phyloP scores from a whole-genome alignment of 2,888 invertebrate species.

The Rhingia rostrata region DNA sequence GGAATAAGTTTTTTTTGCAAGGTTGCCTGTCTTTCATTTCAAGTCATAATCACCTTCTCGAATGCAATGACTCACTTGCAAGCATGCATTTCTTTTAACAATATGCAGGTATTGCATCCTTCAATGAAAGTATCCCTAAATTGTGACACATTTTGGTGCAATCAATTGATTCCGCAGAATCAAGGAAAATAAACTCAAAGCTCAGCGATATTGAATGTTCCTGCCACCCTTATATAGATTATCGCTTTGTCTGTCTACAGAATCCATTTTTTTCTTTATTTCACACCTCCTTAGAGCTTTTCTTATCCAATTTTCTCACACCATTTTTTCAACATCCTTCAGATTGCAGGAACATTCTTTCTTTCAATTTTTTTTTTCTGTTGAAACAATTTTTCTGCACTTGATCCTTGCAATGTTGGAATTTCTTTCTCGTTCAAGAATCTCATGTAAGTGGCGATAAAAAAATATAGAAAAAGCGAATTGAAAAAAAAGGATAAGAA shows the following conservation, averaged over 20 bases:
- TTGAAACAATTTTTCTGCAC: slow-evolving; percentile 39
- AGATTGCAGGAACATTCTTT: background rate
- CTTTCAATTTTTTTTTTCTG: background rate
- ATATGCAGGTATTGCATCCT: background rate
- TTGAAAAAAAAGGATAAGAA: slow-evolving; percentile 4
- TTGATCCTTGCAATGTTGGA: slow-evolving; percentile 48
- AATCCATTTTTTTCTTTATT: slow-evolving; percentile 15
- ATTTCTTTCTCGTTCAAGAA: slow-evolving; percentile 30
- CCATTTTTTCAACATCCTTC: background rate
- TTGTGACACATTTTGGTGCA: slow-evolving; percentile 22
- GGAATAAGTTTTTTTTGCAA: slow-evolving; percentile 1
- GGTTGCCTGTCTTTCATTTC: background rate
- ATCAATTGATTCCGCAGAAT: slow-evolving; percentile 25
- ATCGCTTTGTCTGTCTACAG: slow-evolving; percentile 12
- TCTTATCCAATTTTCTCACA: slow-evolving; percentile 1
- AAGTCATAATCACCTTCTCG: background rate
- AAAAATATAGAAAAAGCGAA: background rate
- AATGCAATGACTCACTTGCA: background rate
- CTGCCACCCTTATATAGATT: slow-evolving; percentile 2
- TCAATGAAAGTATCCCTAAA: background rate
- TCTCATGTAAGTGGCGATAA: slow-evolving; percentile 25
- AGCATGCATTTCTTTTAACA: background rate
- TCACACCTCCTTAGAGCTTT: slow-evolving; percentile 29
- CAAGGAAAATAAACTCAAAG: slow-evolving; percentile 7
- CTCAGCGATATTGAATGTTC: slow-evolving; percentile 16